Evolutionary conservation across 1,140 invertebrate genomes (phyloP), one percentile per base, ranked within the genome.

Genomic region (Neomicropteryx cornuta): DNA sequence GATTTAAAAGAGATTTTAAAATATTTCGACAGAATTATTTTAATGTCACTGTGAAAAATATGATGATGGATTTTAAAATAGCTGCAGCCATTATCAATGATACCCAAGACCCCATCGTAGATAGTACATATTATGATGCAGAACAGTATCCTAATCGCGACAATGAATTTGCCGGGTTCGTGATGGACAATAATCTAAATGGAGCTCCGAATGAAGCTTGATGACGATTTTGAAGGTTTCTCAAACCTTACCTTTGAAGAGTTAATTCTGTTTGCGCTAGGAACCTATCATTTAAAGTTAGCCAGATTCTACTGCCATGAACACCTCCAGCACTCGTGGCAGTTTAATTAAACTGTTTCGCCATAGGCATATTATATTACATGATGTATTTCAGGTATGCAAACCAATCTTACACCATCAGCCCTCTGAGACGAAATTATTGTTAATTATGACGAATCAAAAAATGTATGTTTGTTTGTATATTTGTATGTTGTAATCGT

Each of bases 241-340:
- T 39, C 44, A 28, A 28, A 36, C 16, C 18, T 48, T 11, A 44
- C 44, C 2, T 42, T 34, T 31, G 39, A 44, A 32, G 47, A 48
- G 17, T 30, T 48, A 30, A 46, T 31, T n/a, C 39, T 44, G 27
- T 46, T 50, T 16, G 39, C 44, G 14, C 32, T 50, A 27, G 44
- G 46, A 3, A 32, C 22, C 5, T 48, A 50, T 29, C 48, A 50
- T 18, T 36, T 50, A 16, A 48, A 41, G 34, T 23, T 46, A 10
- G 46, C 42, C n/a, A 38, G 42, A 13, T 48, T 42, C 13, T 48
- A 50, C 20, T 42, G 42, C 29, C 30, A 37, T 19, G 46, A 48
- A 24, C 43, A 48, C 32, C 36, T 45, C 23, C 18, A 41, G 37
- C 34, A 35, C n/a, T n/a, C n/a, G n/a, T n/a, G n/a, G n/a, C n/a